A percentile compares a stretch with the other conserved stretches of the same genome.
phyloP scores from a whole-genome alignment of 2,888 invertebrate species.

The Lysandra coridon region DNA sequence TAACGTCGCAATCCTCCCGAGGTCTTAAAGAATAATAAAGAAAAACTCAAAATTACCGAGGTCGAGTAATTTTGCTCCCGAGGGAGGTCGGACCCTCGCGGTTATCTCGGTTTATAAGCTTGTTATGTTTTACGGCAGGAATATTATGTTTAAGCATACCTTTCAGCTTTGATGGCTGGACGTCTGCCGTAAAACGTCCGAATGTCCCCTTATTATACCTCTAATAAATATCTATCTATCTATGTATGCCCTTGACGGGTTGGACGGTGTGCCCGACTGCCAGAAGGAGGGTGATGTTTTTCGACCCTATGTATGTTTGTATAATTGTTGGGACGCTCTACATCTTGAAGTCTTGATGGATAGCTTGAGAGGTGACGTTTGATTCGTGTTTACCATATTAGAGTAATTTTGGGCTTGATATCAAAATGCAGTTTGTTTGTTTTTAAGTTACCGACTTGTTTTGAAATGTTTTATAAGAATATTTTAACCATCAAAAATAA shows the following conservation, averaged over 20 bases:
- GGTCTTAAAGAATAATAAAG: constrained; percentile 76
- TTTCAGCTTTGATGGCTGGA: constrained; percentile 51
- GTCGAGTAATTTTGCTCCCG: constrained; percentile 76
- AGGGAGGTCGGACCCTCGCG: constrained; percentile 69
- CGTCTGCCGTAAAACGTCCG: constrained; percentile 35
- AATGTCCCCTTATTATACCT: constrained; percentile 18
- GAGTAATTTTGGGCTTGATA: too few species aligned
- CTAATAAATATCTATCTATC: background rate
- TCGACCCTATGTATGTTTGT: background rate
- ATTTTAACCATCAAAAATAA: too few species aligned
- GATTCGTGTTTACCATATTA: too few species aligned
- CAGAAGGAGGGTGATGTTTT: background rate
- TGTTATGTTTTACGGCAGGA: constrained; percentile 75
- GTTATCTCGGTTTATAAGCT: constrained; percentile 77
- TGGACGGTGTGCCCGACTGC: background rate
- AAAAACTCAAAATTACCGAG: constrained; percentile 76
- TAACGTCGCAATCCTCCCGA: constrained; percentile 74
- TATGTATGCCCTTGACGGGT: background rate
- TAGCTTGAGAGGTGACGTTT: too few species aligned
- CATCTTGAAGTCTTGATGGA: background rate
- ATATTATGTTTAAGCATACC: constrained; percentile 49
- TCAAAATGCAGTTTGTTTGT: too few species aligned
- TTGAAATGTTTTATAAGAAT: too few species aligned
- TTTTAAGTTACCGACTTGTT: too few species aligned
- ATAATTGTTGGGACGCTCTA: background rate